Conservation (phyloP, 2,888 invertebrate species). For the Camptogramma bilineatum region DNA sequence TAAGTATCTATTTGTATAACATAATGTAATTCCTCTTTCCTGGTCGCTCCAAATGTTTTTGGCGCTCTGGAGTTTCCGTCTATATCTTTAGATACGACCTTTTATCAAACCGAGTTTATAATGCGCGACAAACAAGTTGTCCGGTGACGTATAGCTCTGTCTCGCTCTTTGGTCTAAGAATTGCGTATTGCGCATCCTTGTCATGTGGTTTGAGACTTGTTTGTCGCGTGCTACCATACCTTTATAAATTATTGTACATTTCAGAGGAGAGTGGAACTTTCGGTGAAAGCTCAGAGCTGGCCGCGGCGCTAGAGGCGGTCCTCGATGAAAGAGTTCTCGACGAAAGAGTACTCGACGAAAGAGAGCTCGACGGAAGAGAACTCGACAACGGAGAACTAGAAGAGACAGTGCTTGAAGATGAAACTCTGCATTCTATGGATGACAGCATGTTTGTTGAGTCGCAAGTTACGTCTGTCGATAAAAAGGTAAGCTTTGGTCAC, state of each 20-base stretch:
- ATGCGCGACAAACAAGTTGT: too few relatives aligned
- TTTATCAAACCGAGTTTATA: too few relatives aligned
- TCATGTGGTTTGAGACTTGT: too few relatives aligned
- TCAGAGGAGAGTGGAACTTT: slow-evolving; percentile 83
- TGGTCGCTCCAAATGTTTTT: too few relatives aligned
- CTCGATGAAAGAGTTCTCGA: slow-evolving; percentile 62
- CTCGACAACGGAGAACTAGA: slow-evolving; percentile 73
- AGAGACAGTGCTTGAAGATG: slow-evolving; percentile 33
- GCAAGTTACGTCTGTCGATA: slow-evolving; percentile 21
- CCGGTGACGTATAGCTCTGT: too few relatives aligned
- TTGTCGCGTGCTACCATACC: too few relatives aligned
- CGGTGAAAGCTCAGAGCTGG: slow-evolving; percentile 95
- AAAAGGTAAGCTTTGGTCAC: slow-evolving; percentile 30
- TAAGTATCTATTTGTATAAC: background rate
- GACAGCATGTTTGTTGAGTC: slow-evolving; percentile 36
- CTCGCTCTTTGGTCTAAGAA: too few relatives aligned
- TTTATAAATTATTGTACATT: slow-evolving; percentile 19
- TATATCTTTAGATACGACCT: too few relatives aligned
- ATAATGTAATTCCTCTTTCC: too few relatives aligned
- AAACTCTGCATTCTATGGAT: slow-evolving; percentile 37
- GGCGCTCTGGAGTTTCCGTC: too few relatives aligned
- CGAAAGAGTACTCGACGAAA: slow-evolving; percentile 46
- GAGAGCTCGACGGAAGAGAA: slow-evolving; percentile 60
- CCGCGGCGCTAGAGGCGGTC: slow-evolving; percentile 88
- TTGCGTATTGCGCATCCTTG: too few relatives aligned